These are phyloP conservation scores for Plodia interpunctella DNA, from an alignment of 1,140 invertebrate genomes.

Conservation along the genomic window DNA sequence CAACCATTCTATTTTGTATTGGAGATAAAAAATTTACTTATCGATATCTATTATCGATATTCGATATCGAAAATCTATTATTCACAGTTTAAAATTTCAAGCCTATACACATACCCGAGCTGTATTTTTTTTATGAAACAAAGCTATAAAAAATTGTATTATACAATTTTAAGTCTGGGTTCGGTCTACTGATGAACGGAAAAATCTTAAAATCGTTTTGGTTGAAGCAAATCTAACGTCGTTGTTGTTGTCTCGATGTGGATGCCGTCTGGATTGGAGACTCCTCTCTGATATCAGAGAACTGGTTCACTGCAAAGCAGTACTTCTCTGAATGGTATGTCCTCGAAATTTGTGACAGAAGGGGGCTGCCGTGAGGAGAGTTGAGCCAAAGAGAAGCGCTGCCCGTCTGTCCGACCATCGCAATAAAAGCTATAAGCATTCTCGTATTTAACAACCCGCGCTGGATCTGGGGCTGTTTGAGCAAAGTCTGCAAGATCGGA, in stretches of 20 bases:
- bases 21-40: no score
- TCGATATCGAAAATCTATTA: no score
- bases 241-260: constrained; percentile 40
- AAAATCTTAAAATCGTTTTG: no score
- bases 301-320: constrained; percentile 65
- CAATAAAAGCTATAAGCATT: constrained; percentile 68
- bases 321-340: constrained; percentile 70
- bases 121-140: no score
- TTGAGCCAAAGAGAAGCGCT: constrained; percentile 62
- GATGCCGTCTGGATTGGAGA: constrained; percentile 32
- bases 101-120: no score
- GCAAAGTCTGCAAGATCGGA: constrained; percentile 47
- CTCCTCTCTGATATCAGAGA: constrained; percentile 38
- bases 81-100: no score
- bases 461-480: constrained; percentile 66
- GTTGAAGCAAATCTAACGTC: no score
- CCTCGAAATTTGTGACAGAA: constrained; percentile 61
- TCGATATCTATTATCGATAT: no score
- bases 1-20: no score
- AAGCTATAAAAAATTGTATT: no score
- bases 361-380: constrained; percentile 58
- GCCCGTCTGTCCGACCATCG: constrained; percentile 60
- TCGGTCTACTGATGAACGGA: no score
- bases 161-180: no score
- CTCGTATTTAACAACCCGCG: constrained; percentile 59